Percentiles rank a stretch among this genome's conserved stretches.
phyloP scores from a whole-genome alignment of 2,113 vertebrate genomes.

The Pelobates fuscus region DNA sequence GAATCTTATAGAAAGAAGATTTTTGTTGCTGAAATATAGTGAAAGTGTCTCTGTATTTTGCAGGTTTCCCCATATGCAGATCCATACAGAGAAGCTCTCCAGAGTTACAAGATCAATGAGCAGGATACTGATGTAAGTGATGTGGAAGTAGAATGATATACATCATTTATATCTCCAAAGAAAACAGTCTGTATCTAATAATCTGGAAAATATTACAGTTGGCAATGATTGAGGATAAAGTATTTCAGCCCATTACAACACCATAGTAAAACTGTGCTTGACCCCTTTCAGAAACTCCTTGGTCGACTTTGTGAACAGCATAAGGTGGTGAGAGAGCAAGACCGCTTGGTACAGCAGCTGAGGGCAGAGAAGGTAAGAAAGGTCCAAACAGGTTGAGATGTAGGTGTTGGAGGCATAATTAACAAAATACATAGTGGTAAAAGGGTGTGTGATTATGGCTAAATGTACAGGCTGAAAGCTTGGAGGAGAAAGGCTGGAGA shows the following conservation, averaged over 20 bases:
- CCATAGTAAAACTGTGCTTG: background rate
- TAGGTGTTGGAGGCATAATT: background rate
- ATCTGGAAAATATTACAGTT: too few species aligned
- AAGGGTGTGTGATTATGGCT: too few species aligned
- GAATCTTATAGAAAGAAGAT: too few species aligned
- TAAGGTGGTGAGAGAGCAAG: conserved; percentile 86
- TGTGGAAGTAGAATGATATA: background rate
- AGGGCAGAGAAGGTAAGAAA: conserved; percentile 86
- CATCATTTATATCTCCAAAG: too few species aligned
- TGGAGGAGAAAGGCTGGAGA: too few species aligned
- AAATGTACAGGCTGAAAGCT: too few species aligned
- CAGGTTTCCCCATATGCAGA: conserved; percentile 88
- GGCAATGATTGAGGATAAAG: too few species aligned
- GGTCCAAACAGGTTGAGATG: background rate
- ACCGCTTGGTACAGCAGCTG: conserved; percentile 85
- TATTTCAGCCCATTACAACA: background rate
- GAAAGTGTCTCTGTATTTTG: conserved; percentile 41
- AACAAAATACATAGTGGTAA: background rate
- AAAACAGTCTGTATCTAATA: too few species aligned
- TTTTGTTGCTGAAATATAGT: too few species aligned
- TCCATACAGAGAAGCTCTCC: conserved; percentile 82
- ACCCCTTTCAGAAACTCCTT: conserved; percentile 82
- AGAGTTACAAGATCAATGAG: conserved; percentile 87
- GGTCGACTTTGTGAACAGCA: conserved; percentile 90
- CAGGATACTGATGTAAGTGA: conserved; percentile 91